These are phyloP conservation scores for Pachypsylla venusta DNA, from an alignment of 1,140 invertebrate species.

Conservation along the genomic window DNA sequence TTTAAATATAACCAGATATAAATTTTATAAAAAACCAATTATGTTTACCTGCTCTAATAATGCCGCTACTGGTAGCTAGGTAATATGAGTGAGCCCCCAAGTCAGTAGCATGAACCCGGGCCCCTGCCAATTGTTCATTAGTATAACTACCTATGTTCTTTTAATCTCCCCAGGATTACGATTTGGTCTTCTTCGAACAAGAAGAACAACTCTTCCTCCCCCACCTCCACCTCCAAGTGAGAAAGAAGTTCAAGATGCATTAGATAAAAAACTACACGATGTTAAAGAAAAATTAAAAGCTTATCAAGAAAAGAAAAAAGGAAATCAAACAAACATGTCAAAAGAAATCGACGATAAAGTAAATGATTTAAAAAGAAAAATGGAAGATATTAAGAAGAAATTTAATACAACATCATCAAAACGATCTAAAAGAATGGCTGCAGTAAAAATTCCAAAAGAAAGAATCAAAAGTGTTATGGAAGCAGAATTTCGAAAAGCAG, in stretches of 20 bases:
- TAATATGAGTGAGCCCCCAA: too few relatives aligned
- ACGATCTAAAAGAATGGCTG: background rate
- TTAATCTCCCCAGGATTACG: background rate
- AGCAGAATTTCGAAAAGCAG: background rate
- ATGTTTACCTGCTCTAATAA: too few relatives aligned
- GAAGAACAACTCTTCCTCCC: background rate
- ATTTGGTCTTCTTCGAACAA: background rate
- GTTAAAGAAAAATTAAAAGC: constrained; percentile 2
- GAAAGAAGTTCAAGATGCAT: background rate
- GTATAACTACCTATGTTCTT: too few relatives aligned
- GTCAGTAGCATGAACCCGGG: too few relatives aligned
- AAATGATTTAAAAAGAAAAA: constrained; percentile 1
- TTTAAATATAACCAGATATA: too few relatives aligned
- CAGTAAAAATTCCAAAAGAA: background rate
- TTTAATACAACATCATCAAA: background rate
- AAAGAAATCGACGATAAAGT: background rate
- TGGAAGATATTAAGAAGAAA: constrained; percentile 1
- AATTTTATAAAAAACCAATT: too few relatives aligned
- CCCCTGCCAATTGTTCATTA: too few relatives aligned
- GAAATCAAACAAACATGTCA: background rate
- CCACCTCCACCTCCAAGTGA: background rate
- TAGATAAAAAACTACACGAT: background rate
- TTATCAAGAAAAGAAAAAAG: background rate
- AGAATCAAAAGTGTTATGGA: background rate
- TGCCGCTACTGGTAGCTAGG: too few relatives aligned